Base-by-base conservation (phyloP, 2,888 invertebrate genomes). In the Automeris io region DNA sequence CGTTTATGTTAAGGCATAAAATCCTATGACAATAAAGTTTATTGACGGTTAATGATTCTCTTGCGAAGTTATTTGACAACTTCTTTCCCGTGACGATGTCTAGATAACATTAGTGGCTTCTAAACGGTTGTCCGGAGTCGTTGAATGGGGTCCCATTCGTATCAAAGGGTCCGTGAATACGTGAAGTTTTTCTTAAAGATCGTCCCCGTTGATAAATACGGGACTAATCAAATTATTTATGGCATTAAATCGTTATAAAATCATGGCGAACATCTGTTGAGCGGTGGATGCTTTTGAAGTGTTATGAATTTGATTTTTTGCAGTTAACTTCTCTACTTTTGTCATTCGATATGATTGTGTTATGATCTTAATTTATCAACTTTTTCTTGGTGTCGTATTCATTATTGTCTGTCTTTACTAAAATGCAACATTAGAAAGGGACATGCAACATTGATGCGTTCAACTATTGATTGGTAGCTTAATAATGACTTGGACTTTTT, bases 171-270 rank as follows among this genome's bases (percentile, higher is more conserved):
- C 51, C 43, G 45, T 78, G 69, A 75, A 82, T 76, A 69, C 65
- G 33, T 82, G 85, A 85, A 81, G 70, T 83, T 81, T 82, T 81
- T 78, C 77, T 79, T 64, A 64, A 58, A 63, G 81, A 86, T 79
- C 77, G 73, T 78, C 70, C 71, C 69, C 77, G 75, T 78, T 83
- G 85, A 86, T 85, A 85, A 82, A 86, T 83, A 82, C 74, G 79
- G 58, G 71, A 79, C 85, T 86, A 85, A 86, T 86, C 83, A 80
- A 85, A 85, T 86, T 85, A 85, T 85, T 85, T 85, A 86, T 82
- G 86, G 85, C 61, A 79, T 81, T 74, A 79, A 81, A 82, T 70
- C 60, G 71, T 69, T 64, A 80, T 81, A 79, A 80, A 78, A 70
- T 68, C 54, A 49, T 43, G 46, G 53, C 54, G 55, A 60, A 69